Base-by-base conservation (phyloP, 2,888 invertebrate genomes). In the Caenorhabditis angaria region DNA sequence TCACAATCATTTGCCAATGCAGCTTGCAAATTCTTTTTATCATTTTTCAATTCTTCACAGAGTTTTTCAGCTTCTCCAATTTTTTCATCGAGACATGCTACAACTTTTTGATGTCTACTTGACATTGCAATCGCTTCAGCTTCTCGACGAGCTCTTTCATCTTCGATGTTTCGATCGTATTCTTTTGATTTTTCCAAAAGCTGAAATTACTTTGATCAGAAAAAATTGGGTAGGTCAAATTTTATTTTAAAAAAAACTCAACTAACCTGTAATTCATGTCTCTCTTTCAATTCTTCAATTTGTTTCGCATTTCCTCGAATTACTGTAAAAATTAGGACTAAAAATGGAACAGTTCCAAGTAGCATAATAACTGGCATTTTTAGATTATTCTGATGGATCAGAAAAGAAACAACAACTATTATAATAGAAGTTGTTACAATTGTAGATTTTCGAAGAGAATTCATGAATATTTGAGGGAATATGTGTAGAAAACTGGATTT, bases 321-420 rank as follows among this genome's bases (percentile, higher is more conserved):
- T 14, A 82, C 82, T 82, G 80, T 71, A 82, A 82, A 63, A 61
- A 80, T 65, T 25, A 81, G 63, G n/a, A 68, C 54, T 22, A 78
- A 51, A 48, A 80, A 65, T 1, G 81, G 80, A 50, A 70, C 59
- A 41, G 78, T 68, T 25, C 65, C 77, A 24, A 27, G 10, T 6
- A 50, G 24, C 22, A 50, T 24, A 24, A 50, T 24, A 20, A 24
- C 24, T 3, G 50, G 50, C 50, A 50, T 50, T 20, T 50, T 50
- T 3, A 24, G 50, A 20, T 2, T 24, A 41, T 18, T 41, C 18
- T 18, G 41, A 41, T 41, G 18, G 41, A 41, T 14, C 14, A 41
- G 18, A 6, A 2, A 41, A 6, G 8, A 6, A 41, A 18, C 18
- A 18, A 41, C 41, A 18, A 41, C 14, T 41, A 41, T 5, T 12